Percentiles rank a stretch among this genome's conserved stretches.
phyloP scores from a whole-genome alignment of 2,113 vertebrate genomes.

The Dermatemys mawii region DNA sequence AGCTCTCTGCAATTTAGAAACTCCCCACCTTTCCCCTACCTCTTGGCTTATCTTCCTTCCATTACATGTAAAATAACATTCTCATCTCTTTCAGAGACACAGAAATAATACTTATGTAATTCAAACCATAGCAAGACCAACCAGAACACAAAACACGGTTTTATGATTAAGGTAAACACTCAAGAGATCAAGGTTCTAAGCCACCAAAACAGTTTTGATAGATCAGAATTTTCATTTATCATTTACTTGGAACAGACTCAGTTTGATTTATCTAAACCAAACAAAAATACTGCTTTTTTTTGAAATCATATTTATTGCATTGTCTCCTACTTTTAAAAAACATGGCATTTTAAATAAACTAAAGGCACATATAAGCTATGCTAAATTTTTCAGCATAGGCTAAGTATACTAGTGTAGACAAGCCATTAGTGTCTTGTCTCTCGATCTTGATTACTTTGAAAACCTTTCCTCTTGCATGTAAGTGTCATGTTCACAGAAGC shows the following conservation, averaged over 20 bases:
- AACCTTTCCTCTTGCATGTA: not conserved
- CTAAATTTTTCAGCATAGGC: not conserved
- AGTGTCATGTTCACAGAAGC: not conserved
- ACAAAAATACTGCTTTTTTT: not conserved
- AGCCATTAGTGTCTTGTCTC: not conserved
- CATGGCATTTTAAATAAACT: not conserved
- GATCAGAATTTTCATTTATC: not conserved
- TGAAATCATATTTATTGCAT: not conserved
- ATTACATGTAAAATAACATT: not conserved
- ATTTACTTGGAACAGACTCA: not conserved
- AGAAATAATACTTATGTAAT: not conserved
- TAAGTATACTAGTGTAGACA: fast-evolving
- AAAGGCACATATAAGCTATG: not conserved
- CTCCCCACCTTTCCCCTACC: no score
- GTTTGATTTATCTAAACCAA: not conserved
- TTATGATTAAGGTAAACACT: not conserved
- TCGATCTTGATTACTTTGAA: not conserved
- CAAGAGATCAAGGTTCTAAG: no score
- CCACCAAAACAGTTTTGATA: not conserved
- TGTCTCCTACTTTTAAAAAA: not conserved
- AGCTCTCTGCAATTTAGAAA: not conserved
- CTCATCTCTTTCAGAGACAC: not conserved
- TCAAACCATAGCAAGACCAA: not conserved
- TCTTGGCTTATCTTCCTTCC: not conserved
- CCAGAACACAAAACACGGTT: not conserved